phyloP scores from a whole-genome alignment of 2,113 vertebrate genomes.

The Columba janthina region DNA sequence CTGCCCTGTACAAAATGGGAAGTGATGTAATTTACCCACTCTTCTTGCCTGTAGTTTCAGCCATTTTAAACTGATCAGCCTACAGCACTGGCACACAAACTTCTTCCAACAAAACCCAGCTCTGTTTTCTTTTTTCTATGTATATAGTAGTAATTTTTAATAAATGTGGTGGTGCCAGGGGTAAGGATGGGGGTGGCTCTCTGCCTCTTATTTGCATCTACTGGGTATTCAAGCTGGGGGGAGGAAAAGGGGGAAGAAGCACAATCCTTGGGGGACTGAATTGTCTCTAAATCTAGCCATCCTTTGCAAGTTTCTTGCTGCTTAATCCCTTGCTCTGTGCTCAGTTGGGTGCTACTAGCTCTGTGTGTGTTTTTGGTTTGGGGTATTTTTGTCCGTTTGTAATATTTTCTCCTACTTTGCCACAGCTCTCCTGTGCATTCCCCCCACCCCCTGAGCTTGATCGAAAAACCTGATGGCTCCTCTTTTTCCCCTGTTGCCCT shows the following conservation, averaged over 20 bases:
- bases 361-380: neutral
- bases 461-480: rapidly evolving
- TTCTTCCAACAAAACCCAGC: neutral
- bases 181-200: neutral
- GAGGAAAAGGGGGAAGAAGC: neutral
- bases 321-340: neutral
- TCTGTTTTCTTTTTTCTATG: slow-evolving; percentile 35
- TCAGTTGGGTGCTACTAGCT: rapidly evolving
- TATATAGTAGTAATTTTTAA: slow-evolving; percentile 80
- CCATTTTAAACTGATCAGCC: neutral
- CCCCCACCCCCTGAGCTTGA: rapidly evolving
- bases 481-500: rapidly evolving
- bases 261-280: rapidly evolving
- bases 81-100: slow-evolving; percentile 8
- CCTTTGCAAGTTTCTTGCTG: rapidly evolving
- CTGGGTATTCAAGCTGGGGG: rapidly evolving
- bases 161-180: slow-evolving; percentile 74
- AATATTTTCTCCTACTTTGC: rapidly evolving
- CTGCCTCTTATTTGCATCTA: neutral
- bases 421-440: rapidly evolving
- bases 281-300: rapidly evolving
- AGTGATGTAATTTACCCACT: slow-evolving; percentile 46
- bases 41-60: slow-evolving; percentile 22
- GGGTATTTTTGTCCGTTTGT: no score
- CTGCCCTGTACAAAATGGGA: slow-evolving; percentile 66